A percentile compares a stretch with the other conserved stretches of the same genome.
Evolutionary conservation across 2,888 invertebrate species (phyloP).

Genomic region (Callosobruchus maculatus): DNA sequence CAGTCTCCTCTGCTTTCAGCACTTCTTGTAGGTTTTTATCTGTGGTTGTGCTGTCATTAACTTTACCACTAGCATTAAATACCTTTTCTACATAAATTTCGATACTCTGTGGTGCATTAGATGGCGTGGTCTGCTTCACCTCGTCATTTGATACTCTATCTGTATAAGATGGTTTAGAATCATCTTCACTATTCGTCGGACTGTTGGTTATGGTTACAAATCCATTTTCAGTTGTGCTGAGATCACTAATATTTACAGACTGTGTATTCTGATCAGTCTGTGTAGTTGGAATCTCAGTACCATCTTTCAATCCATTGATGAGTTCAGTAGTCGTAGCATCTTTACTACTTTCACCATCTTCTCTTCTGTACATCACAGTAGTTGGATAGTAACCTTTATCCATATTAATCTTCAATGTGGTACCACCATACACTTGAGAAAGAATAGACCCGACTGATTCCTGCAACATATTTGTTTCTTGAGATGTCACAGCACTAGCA

Average conservation of each 20-base stretch:
- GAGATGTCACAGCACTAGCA: slow-evolving; percentile 1
- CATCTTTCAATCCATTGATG: neutral
- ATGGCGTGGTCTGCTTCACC: neutral
- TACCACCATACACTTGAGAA: slow-evolving; percentile 32
- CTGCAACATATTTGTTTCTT: slow-evolving; percentile 14
- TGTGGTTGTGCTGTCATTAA: neutral
- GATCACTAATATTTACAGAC: neutral
- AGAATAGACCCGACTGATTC: slow-evolving; percentile 37
- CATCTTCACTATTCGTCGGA: neutral
- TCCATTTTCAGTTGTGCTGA: neutral
- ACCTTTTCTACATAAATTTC: slow-evolving; percentile 8
- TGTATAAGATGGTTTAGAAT: neutral
- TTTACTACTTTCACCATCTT: neutral
- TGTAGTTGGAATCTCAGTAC: neutral
- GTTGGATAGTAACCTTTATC: neutral
- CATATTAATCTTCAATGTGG: neutral
- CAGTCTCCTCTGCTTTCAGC: slow-evolving; percentile 2
- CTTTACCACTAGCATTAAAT: slow-evolving; percentile 2
- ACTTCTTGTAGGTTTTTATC: neutral
- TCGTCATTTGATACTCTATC: neutral
- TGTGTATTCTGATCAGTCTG: neutral
- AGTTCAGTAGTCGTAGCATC: neutral
- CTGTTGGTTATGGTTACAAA: neutral
- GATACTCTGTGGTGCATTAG: neutral
- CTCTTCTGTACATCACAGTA: neutral